Base-by-base conservation (phyloP, 1,140 invertebrate genomes). In the Bombus ignitus region DNA sequence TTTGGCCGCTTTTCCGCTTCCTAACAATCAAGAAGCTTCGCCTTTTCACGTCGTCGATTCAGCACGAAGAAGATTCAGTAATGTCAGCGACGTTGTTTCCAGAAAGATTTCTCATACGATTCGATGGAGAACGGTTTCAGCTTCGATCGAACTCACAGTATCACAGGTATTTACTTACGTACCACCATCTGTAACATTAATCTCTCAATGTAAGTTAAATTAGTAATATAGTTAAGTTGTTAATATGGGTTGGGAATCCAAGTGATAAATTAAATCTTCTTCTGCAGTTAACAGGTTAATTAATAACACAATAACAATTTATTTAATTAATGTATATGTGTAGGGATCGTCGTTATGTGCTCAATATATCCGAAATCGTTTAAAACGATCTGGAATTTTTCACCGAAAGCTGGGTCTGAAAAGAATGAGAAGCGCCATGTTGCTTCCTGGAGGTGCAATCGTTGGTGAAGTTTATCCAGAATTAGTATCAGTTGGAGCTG, bases 41-140 rank as follows among this genome's bases (percentile, higher is more conserved):
- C 53, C 85, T 18, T 88, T 92, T 44, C 92, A 94, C 10, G 93
- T 93, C 8, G 93, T 94, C 12, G 93, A 91, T 18, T 93, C 93
- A 3, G 95, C 96, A 0, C 93, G 96, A 35, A 94, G 97, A 68
- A 93, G 97, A 65, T 96, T 97, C 72, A 97, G 97, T 91, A 97
- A 97, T 89, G 97, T 97, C 18, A 96, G 97, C 88, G 97, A 97
- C 92, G 97, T 96, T 3, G 97, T 97, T 3, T 95, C 96, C 5
- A 93, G 97, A 59, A 97, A 97, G 90, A 93, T 97, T 39, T 97
- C 97, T 32, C 96, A 96, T n/a, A 97, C 97, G 0, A 97, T 97
- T 65, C 97, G 97, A 13, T 97, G 97, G 97, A 95, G 96, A 77
- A 95, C 95, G 4, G 93, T 95, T 6, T 93, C 95, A 10, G 93